Evolutionary conservation across 2,113 vertebrate species (phyloP).

Genomic region (Centropristis striata): DNA sequence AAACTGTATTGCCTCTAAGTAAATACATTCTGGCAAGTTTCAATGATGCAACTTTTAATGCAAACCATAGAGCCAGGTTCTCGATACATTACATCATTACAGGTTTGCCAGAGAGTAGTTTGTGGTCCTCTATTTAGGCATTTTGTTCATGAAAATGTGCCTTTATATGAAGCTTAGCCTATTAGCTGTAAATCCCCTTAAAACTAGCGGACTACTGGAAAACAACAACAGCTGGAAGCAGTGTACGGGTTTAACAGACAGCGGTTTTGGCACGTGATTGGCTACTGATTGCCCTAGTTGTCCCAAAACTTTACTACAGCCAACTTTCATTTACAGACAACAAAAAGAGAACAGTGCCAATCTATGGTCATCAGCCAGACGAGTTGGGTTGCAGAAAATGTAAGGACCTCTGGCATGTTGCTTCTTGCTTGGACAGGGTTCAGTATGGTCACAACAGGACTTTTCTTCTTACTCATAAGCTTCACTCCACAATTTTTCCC

Average conservation of each 20-base stretch:
- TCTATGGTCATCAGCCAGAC: conserved; percentile 29
- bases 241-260: conserved; percentile 1
- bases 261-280: background rate
- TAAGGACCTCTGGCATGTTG: conserved; percentile 26
- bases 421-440: conserved; percentile 45
- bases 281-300: conserved; percentile 8
- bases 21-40: background rate
- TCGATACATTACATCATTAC: background rate
- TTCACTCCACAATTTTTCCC: conserved; percentile 21
- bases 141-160: conserved; percentile 6
- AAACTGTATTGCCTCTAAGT: background rate
- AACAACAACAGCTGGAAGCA: conserved; percentile 34
- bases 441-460: conserved; percentile 22
- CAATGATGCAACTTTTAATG: background rate
- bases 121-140: background rate
- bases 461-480: conserved; percentile 38
- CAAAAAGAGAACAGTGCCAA: conserved; percentile 10
- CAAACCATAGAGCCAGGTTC: background rate
- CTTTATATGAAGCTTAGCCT: conserved; percentile 6
- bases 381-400: conserved; percentile 24
- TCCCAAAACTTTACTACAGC: conserved; percentile 1
- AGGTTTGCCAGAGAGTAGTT: conserved; percentile 9
- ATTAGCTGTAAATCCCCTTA: background rate
- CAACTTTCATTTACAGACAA: conserved; percentile 1
- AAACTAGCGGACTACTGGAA: background rate